Conservation (phyloP, 2,797 vertebrate genomes). For the Anguilla obscura region DNA sequence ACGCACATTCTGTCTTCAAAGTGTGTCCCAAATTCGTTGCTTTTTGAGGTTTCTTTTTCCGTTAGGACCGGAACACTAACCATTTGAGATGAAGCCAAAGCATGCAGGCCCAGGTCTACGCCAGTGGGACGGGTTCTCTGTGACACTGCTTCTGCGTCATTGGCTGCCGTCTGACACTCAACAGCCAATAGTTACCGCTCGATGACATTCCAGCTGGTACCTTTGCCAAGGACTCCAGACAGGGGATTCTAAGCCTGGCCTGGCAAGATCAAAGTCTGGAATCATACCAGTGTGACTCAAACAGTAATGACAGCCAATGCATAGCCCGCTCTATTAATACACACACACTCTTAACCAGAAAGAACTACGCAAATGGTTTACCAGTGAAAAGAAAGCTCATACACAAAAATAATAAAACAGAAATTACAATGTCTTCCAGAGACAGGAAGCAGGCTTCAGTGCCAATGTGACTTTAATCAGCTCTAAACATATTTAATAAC, state of each 20-base stretch:
- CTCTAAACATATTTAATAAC: neutral
- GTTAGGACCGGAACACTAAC: no score
- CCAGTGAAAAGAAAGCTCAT: neutral
- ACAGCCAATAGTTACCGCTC: conserved; percentile 62
- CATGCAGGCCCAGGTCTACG: no score
- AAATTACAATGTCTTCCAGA: neutral
- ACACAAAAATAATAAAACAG: neutral
- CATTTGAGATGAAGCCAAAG: no score
- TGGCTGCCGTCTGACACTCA: conserved; percentile 56
- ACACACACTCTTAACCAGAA: neutral
- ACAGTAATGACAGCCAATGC: neutral
- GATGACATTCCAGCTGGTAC: conserved; percentile 65
- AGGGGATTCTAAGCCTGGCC: neutral
- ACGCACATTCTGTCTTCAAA: no score
- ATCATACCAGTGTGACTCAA: conserved; percentile 5
- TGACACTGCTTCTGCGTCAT: conserved; percentile 60
- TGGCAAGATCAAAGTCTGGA: neutral
- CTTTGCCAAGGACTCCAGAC: conserved; percentile 60
- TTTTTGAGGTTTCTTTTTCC: no score
- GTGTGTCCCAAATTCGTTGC: no score
- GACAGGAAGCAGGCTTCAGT: neutral
- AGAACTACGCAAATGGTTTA: neutral
- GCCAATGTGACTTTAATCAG: neutral
- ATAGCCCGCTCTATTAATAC: neutral
- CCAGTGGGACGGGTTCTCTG: conserved; percentile 51